These are phyloP conservation scores for Natrix natrix DNA, from an alignment of 2,797 vertebrate species.

Conservation along the genomic window DNA sequence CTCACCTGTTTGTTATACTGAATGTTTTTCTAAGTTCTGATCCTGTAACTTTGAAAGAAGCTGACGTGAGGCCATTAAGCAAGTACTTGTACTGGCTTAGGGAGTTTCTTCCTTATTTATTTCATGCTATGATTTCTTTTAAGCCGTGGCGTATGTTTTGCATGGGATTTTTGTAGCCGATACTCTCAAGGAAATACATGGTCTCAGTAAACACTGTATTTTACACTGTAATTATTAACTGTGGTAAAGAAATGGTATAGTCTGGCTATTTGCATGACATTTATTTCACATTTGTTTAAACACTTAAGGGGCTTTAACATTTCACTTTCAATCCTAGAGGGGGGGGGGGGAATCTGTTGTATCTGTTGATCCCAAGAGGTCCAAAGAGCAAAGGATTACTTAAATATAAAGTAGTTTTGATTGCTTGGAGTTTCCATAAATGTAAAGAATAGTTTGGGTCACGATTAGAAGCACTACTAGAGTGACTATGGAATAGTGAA, in stretches of 20 bases:
- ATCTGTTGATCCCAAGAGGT: background rate
- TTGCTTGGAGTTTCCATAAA: background rate
- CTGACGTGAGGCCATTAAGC: conserved; percentile 18
- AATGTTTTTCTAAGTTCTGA: conserved; percentile 25
- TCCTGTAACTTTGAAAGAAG: conserved; percentile 20
- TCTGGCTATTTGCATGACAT: conserved; percentile 40
- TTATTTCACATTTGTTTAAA: conserved; percentile 1
- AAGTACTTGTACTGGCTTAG: conserved; percentile 9
- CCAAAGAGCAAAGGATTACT: conserved; percentile 30
- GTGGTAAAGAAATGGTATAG: conserved; percentile 34
- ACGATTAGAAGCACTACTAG: conserved; percentile 22
- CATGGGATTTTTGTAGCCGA: conserved; percentile 25
- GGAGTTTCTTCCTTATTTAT: background rate
- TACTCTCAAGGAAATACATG: conserved; percentile 39
- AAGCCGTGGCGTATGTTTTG: background rate
- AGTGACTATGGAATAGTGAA: background rate
- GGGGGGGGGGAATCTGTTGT: background rate
- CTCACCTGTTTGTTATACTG: background rate
- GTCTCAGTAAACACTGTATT: conserved; percentile 48
- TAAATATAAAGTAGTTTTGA: conserved; percentile 31
- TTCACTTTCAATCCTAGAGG: background rate
- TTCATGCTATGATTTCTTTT: background rate
- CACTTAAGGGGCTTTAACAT: background rate
- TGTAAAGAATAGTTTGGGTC: conserved; percentile 25
- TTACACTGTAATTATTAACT: conserved; percentile 46